phyloP scores from a whole-genome alignment of 2,888 invertebrate species.

The Gandaritis pyraliata region DNA sequence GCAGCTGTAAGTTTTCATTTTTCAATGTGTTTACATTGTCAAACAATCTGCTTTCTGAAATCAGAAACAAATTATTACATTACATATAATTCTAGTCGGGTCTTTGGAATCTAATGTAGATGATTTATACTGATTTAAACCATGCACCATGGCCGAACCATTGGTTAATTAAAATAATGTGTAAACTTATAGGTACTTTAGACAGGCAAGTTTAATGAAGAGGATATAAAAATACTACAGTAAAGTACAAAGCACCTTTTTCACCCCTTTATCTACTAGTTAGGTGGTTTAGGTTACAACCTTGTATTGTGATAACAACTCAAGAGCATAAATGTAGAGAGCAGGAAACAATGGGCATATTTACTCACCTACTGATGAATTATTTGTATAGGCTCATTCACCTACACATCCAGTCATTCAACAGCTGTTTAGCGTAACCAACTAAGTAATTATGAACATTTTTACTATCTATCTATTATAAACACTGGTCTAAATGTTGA shows the following conservation, averaged over 20 bases:
- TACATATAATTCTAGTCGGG: neutral
- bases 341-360: constrained; percentile 47
- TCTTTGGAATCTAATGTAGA: too few relatives aligned
- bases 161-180: too few relatives aligned
- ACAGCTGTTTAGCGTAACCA: neutral
- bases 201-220: too few relatives aligned
- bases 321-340: constrained; percentile 23
- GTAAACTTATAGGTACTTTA: too few relatives aligned
- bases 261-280: neutral
- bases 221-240: too few relatives aligned
- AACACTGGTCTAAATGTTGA: neutral
- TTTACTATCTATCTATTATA: too few relatives aligned
- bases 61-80: constrained; percentile 32
- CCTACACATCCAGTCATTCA: neutral
- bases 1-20: constrained; percentile 93
- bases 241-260: neutral
- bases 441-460: neutral
- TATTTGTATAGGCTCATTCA: constrained; percentile 24
- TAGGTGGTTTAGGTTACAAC: constrained; percentile 16
- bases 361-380: constrained; percentile 49
- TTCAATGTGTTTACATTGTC: constrained; percentile 92
- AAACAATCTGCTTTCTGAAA: constrained; percentile 93
- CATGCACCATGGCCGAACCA: too few relatives aligned
- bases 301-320: constrained; percentile 21
- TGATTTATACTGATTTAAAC: too few relatives aligned